A percentile compares a stretch with the other conserved stretches of the same genome.
These are phyloP conservation scores for Flexamia atlantica DNA, from an alignment of 2,888 invertebrate genomes.

Conservation along the genomic window DNA sequence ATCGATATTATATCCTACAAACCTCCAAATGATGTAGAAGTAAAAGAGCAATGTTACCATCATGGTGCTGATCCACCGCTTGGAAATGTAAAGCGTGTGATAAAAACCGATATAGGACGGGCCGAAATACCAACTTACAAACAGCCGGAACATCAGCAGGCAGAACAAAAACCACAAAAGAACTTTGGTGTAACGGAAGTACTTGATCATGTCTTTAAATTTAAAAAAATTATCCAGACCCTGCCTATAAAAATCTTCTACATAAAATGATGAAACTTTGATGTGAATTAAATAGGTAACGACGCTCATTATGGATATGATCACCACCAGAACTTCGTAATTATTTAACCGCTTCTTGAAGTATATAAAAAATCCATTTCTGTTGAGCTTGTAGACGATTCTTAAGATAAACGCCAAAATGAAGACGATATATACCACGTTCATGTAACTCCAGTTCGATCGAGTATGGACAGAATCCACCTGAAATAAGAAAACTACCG, in stretches of 20 bases:
- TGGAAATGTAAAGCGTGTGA: not conserved
- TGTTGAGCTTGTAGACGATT: not conserved
- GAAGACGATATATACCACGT: not conserved
- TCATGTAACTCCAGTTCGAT: not conserved
- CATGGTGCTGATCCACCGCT: not conserved
- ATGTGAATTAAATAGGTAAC: not conserved
- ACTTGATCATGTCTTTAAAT: constrained; percentile 1
- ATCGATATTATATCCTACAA: not conserved
- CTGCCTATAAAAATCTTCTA: not conserved
- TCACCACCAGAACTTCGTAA: not conserved
- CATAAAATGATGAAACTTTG: not conserved
- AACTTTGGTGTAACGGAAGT: not conserved
- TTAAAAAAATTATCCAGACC: not conserved
- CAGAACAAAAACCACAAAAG: not conserved
- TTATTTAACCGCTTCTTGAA: not conserved
- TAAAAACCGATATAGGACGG: not conserved
- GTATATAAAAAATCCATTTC: not conserved
- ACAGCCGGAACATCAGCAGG: not conserved
- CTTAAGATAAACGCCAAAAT: not conserved
- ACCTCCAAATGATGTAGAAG: not conserved
- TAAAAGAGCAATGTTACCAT: not conserved
- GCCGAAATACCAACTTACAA: constrained; percentile 10
- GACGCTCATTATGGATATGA: not conserved
- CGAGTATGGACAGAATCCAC: not conserved
- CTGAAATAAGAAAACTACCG: constrained; percentile 16